A percentile compares a stretch with the other conserved stretches of the same genome.
Conservation (phyloP, 2,797 vertebrate species). For the Prunella strophiata region DNA sequence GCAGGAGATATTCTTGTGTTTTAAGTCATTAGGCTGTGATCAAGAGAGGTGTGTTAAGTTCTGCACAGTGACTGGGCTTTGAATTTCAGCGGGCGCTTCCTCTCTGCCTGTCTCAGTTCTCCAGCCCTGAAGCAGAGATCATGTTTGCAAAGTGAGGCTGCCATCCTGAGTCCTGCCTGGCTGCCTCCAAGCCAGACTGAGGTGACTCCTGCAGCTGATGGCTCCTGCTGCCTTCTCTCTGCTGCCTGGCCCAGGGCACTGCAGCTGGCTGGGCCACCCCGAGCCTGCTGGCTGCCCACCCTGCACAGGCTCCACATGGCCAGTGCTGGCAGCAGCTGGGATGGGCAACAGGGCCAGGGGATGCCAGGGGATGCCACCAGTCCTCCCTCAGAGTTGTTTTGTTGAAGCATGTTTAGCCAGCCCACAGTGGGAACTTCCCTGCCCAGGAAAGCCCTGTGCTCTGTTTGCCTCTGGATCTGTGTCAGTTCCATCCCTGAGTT, state of each 20-base stretch:
- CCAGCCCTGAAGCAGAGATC: background rate
- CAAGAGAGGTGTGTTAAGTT: background rate
- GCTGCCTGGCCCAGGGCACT: background rate
- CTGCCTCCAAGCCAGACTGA: background rate
- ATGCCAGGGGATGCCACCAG: background rate
- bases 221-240: background rate
- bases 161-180: background rate
- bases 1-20: background rate
- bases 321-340: background rate
- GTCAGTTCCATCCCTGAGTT: background rate
- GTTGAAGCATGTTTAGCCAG: background rate
- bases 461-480: background rate
- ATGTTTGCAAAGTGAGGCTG: background rate
- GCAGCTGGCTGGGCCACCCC: background rate
- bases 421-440: background rate
- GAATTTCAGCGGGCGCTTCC: background rate
- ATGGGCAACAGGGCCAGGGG: background rate
- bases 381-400: background rate
- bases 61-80: background rate
- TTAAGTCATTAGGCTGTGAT: background rate
- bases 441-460: background rate
- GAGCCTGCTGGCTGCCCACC: rapidly evolving
- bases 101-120: background rate
- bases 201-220: background rate
- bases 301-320: rapidly evolving